phyloP scores from a whole-genome alignment of 2,113 vertebrate species.

The Peromyscus leucopus region DNA sequence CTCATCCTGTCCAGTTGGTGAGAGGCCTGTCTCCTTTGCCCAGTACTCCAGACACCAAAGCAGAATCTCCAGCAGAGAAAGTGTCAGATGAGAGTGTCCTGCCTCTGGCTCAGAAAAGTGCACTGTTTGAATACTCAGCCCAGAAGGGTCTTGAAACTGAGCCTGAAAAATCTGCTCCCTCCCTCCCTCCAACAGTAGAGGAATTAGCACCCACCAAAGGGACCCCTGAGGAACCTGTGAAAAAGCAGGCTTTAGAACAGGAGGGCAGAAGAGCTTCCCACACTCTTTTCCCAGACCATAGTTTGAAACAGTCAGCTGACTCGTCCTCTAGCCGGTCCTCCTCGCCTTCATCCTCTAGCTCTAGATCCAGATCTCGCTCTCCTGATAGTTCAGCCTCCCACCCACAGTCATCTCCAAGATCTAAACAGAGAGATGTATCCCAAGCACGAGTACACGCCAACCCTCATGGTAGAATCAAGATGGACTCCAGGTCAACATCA shows the following conservation, averaged over 20 bases:
- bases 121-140: slow-evolving; percentile 39
- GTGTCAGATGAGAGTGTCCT: slow-evolving; percentile 64
- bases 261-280: slow-evolving; percentile 65
- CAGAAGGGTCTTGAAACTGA: slow-evolving; percentile 70
- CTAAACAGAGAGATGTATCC: slow-evolving; percentile 71
- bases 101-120: slow-evolving; percentile 72
- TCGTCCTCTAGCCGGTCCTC: slow-evolving; percentile 81
- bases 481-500: slow-evolving; percentile 79
- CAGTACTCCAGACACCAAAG: slow-evolving; percentile 78
- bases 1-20: slow-evolving; percentile 65
- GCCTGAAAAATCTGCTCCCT: slow-evolving; percentile 57
- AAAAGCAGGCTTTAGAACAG: slow-evolving; percentile 66
- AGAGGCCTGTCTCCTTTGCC: slow-evolving; percentile 70
- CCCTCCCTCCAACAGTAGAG: slow-evolving; percentile 67
- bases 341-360: slow-evolving; percentile 83
- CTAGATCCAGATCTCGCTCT: slow-evolving; percentile 83
- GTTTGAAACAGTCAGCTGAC: slow-evolving; percentile 55
- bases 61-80: slow-evolving; percentile 71
- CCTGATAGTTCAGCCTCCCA: slow-evolving; percentile 81
- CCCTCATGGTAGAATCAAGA: slow-evolving; percentile 71
- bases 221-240: slow-evolving; percentile 70
- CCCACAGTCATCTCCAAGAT: slow-evolving; percentile 78
- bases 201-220: slow-evolving; percentile 66
- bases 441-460: slow-evolving; percentile 63
- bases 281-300: slow-evolving; percentile 64